Evolutionary conservation across 2,888 invertebrate genomes (phyloP), one percentile per base, ranked within the genome.

Genomic region (Trachelus tabidus): DNA sequence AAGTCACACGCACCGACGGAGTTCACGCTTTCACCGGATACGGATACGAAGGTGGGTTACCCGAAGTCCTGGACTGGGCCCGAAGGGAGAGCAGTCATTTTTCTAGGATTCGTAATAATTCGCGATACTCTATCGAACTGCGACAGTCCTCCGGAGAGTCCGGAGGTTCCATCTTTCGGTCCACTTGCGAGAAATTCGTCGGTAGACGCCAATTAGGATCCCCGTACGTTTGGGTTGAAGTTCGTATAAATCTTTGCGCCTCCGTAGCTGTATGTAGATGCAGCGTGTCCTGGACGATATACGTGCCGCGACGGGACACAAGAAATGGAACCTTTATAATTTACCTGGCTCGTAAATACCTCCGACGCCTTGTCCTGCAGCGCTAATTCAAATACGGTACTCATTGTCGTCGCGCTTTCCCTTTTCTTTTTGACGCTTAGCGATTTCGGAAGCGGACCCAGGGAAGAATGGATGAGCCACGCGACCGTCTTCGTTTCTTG

Each of bases 391-490:
- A 15, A 23, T 56, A 77, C 40, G 77, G 35, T 37, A 37, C 75
- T 69, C 75, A 75, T 77, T 77, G 75, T 77, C 73, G 76, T 78
- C 75, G 75, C 75, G 68, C 78, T 78, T 78, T 78, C 78, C 73
- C 78, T 78, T 71, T 71, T 71, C 34, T 71, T 71, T 34, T 33
- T 34, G 71, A 34, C 71, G 71, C 15, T 31, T 31, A 31, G 11
- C 56, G 56, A 56, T 56, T 56, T 56, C 56, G 56, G 56, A 56
- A 56, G 23, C 23, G 6, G 23, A 56, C 56, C 23, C 56, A 0
- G 9, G 9, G 56, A 56, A 56, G 23, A 56, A 56, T 23, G 56
- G 56, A 56, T 2, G 56, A 56, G 56, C 23, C 56, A 56, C 56
- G 56, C 56, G 56, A 56, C 56, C 56, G 56, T 56, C 23, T 56